phyloP scores from a whole-genome alignment of 2,888 invertebrate species.

The Chymomyza caudatula region DNA sequence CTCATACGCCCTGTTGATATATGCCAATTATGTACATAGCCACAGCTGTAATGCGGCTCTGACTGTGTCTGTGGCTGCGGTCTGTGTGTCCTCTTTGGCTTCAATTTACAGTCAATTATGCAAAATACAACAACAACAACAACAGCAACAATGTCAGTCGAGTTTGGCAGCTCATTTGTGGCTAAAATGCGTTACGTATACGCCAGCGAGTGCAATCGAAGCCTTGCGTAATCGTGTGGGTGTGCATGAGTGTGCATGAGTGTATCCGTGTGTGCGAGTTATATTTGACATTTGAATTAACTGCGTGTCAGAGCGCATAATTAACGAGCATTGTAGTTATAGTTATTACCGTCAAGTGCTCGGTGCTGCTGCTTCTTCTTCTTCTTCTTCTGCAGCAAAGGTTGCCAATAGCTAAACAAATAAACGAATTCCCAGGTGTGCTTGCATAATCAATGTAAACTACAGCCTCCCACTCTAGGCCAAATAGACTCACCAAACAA shows the following conservation, averaged over 20 bases:
- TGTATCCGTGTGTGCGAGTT: neutral
- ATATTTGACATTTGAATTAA: slow-evolving; percentile 44
- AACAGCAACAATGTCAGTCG: slow-evolving; percentile 1
- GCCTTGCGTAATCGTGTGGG: slow-evolving; percentile 2
- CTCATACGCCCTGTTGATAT: slow-evolving; percentile 32
- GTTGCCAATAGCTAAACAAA: neutral
- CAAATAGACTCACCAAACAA: neutral
- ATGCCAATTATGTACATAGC: slow-evolving; percentile 28
- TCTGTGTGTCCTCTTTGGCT: slow-evolving; percentile 16
- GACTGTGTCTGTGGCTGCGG: neutral
- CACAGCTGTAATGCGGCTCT: neutral
- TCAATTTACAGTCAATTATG: slow-evolving; percentile 62
- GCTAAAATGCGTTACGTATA: slow-evolving; percentile 19
- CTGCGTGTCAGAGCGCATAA: slow-evolving; percentile 25
- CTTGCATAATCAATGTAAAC: neutral
- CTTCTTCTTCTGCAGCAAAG: neutral
- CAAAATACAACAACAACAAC: slow-evolving; percentile 36
- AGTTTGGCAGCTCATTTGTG: slow-evolving; percentile 32
- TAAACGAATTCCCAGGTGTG: neutral
- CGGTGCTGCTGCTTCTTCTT: slow-evolving; percentile 15
- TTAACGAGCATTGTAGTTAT: slow-evolving; percentile 32
- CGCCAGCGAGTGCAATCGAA: slow-evolving; percentile 42
- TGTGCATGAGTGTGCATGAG: slow-evolving; percentile 9
- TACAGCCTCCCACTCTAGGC: neutral
- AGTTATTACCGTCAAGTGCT: slow-evolving; percentile 14